Conservation (phyloP, 2,113 vertebrate genomes). For the Anoplopoma fimbria region DNA sequence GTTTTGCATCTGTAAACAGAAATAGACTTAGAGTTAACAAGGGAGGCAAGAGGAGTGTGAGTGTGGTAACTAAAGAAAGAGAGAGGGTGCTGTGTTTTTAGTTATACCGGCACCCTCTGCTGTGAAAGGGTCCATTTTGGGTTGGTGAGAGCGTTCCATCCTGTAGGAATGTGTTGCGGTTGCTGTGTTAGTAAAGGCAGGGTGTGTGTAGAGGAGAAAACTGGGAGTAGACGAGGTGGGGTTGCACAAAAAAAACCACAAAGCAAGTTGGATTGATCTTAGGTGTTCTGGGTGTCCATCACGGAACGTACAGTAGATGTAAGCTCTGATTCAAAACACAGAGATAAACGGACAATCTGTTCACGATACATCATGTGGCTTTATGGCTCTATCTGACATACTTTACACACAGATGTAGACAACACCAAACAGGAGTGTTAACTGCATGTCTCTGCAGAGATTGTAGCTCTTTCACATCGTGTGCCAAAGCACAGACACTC, state of each 20-base stretch:
- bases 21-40: neutral
- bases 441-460: constrained; percentile 44
- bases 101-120: constrained; percentile 3
- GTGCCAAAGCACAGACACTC: constrained; percentile 42
- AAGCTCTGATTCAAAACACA: constrained; percentile 39
- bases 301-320: neutral
- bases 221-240: constrained; percentile 46
- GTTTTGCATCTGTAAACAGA: constrained; percentile 22
- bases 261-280: constrained; percentile 35
- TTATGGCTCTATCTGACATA: neutral
- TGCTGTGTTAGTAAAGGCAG: constrained; percentile 55
- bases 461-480: constrained; percentile 33
- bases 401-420: neutral
- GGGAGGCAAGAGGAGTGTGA: neutral
- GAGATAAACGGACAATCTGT: constrained; percentile 26
- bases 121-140: constrained; percentile 72
- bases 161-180: constrained; percentile 61
- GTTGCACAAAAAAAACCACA: constrained; percentile 8
- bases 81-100: constrained; percentile 14
- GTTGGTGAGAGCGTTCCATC: constrained; percentile 41
- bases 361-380: constrained; percentile 7
- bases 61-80: constrained; percentile 7
- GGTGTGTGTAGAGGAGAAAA: constrained; percentile 13
- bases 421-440: constrained; percentile 39
- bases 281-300: constrained; percentile 20